These are phyloP conservation scores for Plutomurus gul DNA, from an alignment of 1,140 invertebrate species.

Conservation along the genomic window DNA sequence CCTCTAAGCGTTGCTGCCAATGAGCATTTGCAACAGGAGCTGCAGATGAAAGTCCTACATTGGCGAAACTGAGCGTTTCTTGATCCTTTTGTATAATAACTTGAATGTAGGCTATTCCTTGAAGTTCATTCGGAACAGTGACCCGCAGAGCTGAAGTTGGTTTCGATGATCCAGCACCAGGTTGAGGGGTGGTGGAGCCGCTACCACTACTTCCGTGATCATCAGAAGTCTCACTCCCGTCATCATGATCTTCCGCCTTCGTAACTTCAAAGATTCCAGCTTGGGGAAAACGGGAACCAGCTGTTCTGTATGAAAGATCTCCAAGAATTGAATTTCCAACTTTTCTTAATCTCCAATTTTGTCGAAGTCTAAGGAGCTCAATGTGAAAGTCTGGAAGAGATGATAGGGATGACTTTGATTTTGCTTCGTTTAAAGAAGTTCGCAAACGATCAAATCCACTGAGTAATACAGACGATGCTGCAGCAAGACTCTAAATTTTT, in stretches of 20 bases:
- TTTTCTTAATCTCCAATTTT: constrained; percentile 95
- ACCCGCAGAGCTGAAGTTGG: constrained; percentile 83
- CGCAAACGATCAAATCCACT: constrained; percentile 84
- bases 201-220: constrained; percentile 49
- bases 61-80: constrained; percentile 78
- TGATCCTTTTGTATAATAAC: constrained; percentile 91
- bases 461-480: constrained; percentile 78
- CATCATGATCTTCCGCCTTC: constrained; percentile 77
- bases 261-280: constrained; percentile 95
- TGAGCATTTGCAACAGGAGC: constrained; percentile 67
- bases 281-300: constrained; percentile 88
- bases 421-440: constrained; percentile 73
- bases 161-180: constrained; percentile 58
- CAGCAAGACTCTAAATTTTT: constrained; percentile 74
- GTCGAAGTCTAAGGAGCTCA: constrained; percentile 83
- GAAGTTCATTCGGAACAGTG: constrained; percentile 87
- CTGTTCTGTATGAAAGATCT: constrained; percentile 91
- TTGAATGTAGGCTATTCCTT: constrained; percentile 94
- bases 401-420: constrained; percentile 38
- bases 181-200: constrained; percentile 52
- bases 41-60: constrained; percentile 68
- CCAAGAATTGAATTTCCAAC: constrained; percentile 93
- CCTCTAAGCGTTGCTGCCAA: constrained; percentile 94
- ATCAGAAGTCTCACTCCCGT: constrained; percentile 63
- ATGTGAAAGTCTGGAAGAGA: constrained; percentile 82